Base-by-base conservation (phyloP, 2,888 invertebrate species). In the Serripes groenlandicus region DNA sequence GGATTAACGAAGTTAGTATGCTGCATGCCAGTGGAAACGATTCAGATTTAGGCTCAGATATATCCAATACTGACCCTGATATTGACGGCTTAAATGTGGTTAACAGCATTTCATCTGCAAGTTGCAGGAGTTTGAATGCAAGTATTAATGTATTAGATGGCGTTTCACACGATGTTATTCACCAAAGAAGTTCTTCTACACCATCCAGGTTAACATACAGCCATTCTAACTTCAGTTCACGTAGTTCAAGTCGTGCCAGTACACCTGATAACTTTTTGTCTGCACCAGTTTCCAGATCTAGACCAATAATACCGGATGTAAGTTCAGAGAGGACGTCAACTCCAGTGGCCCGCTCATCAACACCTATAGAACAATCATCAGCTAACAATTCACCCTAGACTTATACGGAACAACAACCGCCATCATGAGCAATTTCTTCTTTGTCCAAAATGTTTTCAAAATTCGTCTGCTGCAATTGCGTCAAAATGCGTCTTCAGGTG, bases 1-100 rank as follows among this genome's bases (percentile, higher is more conserved):
- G 66, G 23, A 78, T 86, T 15, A 73, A 75, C 15, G 76, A 75
- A 52, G 81, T 58, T 18, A 54, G 56, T 21, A 26, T 66, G 37
- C 23, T 66, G 23, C 66, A 66, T 26, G 49, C 66, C 49, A 30
- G 56, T 28, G 32, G 58, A 66, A 42, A 64, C 42, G 32, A 66
- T 21, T 62, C 52, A 58, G 66, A 66, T 28, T 21, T 32, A n/a
- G 58, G 30, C 2, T 62, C 62, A 0, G 49, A 49, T 49, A 21
- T 49, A 49, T 49, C 64, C n/a, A 52, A 11, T 5, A 21, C 23
- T 69, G 54, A 34, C 49, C 21, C 62, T 15, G 69, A 69, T 28
- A 28, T 26, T 28, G 52, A 52, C 18, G 23, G 42, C 30, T 30
- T 42, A 18, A 9, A 32, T 28, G 30, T 28, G 62, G 62, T 30